These are phyloP conservation scores for Zaprionus africanus DNA, from an alignment of 1,140 invertebrate genomes.

Conservation along the genomic window DNA sequence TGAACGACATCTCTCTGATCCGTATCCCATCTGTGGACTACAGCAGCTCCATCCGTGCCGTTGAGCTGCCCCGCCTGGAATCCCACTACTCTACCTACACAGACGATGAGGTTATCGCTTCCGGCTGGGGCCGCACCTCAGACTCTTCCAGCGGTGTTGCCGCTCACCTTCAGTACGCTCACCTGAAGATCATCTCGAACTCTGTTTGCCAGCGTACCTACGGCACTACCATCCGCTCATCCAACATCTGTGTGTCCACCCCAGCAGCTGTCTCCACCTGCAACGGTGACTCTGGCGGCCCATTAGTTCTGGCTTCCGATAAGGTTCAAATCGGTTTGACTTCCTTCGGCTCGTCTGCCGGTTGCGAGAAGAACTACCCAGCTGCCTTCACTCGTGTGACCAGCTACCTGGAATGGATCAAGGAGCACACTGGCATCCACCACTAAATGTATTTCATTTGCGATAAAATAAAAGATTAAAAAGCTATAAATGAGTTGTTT, in stretches of 20 bases:
- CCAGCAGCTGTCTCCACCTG: slow-evolving; percentile 66
- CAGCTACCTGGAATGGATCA: slow-evolving; percentile 86
- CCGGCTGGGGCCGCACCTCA: slow-evolving; percentile 76
- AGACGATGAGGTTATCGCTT: slow-evolving; percentile 61
- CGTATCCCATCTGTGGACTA: slow-evolving; percentile 74
- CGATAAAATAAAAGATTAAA: slow-evolving; percentile 1
- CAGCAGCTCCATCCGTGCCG: slow-evolving; percentile 52
- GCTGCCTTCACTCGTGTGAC: slow-evolving; percentile 86
- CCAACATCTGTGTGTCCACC: slow-evolving; percentile 72
- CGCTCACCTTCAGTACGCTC: slow-evolving; percentile 60
- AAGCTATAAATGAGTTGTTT: background rate
- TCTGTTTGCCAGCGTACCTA: slow-evolving; percentile 50
- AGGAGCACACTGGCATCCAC: slow-evolving; percentile 66
- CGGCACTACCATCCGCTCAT: slow-evolving; percentile 38
- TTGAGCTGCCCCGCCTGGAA: slow-evolving; percentile 54
- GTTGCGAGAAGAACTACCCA: slow-evolving; percentile 85
- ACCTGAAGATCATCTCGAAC: slow-evolving; percentile 64
- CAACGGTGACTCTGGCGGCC: slow-evolving; percentile 85
- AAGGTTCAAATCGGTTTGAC: slow-evolving; percentile 85
- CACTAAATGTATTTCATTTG: slow-evolving; percentile 28
- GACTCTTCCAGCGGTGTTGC: slow-evolving; percentile 76
- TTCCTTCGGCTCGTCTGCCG: slow-evolving; percentile 85
- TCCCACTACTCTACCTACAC: slow-evolving; percentile 53
- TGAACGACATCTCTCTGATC: slow-evolving; percentile 85
- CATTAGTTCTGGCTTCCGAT: slow-evolving; percentile 71